These are phyloP conservation scores for Amblyopsis hoosieri DNA, from an alignment of 2,797 vertebrate genomes.

Conservation along the genomic window DNA sequence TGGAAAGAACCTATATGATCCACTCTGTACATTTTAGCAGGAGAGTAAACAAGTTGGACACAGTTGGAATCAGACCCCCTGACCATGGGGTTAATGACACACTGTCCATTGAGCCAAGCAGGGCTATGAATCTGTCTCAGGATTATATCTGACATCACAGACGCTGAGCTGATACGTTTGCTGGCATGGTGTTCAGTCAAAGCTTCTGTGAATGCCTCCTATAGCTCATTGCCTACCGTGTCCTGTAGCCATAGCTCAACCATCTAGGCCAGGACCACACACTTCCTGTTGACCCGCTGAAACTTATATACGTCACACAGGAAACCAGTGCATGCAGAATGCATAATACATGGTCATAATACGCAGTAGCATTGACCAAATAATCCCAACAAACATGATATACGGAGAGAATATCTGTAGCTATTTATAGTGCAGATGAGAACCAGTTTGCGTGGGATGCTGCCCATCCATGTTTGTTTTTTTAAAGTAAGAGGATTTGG, in stretches of 20 bases:
- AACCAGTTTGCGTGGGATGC: not conserved
- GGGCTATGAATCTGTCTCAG: not conserved
- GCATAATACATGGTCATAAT: constrained; percentile 51
- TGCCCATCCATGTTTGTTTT: not conserved
- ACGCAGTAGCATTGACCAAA: constrained; percentile 14
- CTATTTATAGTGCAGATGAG: constrained; percentile 42
- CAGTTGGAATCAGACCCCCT: not conserved
- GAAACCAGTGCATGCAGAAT: constrained; percentile 28
- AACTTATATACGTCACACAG: constrained; percentile 28
- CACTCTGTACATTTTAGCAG: not conserved
- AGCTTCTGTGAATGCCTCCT: not conserved
- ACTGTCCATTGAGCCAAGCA: not conserved
- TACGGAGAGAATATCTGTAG: constrained; percentile 37
- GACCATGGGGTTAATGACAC: not conserved
- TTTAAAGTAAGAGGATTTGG: constrained; percentile 70
- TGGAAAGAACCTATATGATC: no score
- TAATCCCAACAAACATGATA: constrained; percentile 64
- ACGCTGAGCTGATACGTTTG: not conserved
- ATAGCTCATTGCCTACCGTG: no score
- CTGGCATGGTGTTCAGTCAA: not conserved
- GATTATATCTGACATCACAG: constrained; percentile 7
- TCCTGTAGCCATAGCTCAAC: constrained; percentile 12
- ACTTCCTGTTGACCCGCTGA: constrained; percentile 29
- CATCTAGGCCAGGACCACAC: not conserved
- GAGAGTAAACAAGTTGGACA: not conserved